Conservation (phyloP, 2,113 vertebrate genomes). For the Leuciscus idus region DNA sequence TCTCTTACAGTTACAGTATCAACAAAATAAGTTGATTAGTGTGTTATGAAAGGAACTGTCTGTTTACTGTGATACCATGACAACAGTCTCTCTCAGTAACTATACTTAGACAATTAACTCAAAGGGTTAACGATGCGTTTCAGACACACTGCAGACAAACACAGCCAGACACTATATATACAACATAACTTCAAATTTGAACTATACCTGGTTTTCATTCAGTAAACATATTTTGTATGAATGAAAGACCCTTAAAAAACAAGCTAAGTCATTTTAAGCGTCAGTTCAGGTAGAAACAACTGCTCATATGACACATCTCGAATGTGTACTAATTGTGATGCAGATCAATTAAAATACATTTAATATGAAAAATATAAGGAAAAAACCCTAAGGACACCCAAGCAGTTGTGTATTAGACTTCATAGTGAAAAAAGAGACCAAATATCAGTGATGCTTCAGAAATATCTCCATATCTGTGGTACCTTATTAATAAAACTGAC, state of each 20-base stretch:
- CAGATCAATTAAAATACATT: neutral
- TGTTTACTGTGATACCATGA: conserved; percentile 39
- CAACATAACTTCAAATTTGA: neutral
- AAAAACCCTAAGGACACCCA: neutral
- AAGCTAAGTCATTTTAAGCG: neutral
- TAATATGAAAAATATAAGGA: neutral
- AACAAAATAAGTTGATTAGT: conserved; percentile 13
- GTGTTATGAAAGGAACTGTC: conserved; percentile 31
- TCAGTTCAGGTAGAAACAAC: neutral
- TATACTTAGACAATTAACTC: conserved; percentile 18
- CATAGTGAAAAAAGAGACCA: neutral
- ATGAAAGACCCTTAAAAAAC: neutral
- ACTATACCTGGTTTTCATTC: neutral
- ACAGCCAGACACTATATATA: neutral
- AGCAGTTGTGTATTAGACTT: neutral
- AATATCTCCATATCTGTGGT: neutral
- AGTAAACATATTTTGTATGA: neutral
- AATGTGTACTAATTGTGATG: neutral
- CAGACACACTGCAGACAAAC: conserved; percentile 1
- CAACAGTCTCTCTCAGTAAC: conserved; percentile 30
- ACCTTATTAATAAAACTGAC: neutral
- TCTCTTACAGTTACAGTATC: conserved; percentile 2
- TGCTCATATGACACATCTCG: neutral
- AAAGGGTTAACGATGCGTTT: conserved; percentile 18
- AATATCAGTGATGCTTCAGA: too few relatives aligned